Evolutionary conservation across 2,113 vertebrate species (phyloP), one percentile per base, ranked within the genome.

Genomic region (Alouatta palliata): DNA sequence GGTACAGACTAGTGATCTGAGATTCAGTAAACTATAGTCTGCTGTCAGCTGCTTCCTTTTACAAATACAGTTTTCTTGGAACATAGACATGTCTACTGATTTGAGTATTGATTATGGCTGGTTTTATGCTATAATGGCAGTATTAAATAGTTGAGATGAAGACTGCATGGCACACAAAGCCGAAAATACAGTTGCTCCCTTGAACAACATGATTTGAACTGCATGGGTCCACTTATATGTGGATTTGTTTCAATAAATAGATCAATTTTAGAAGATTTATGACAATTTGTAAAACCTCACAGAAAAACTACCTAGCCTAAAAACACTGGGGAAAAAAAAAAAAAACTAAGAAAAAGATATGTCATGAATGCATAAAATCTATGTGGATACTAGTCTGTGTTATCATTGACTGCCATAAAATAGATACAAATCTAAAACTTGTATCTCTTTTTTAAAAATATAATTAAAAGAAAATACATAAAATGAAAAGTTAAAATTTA

Each of bases 81-180:
- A 73, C 17, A 23, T 37, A 85, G 61, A 54, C 8, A 25, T 5
- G 6, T 43, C 37, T 14, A 37, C 40, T 61, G 32, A 52, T 90
- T 43, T 64, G 19, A 35, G 2, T 30, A 5, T 49, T 13, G 0
- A 32, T 13, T 3, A 2, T 54, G 64, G 13, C 35, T 64, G 3
- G 11, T 68, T 81, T 56, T 49, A 8, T 20, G 6, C 4, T 76
- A 2, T 58, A 2, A 27, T 58, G 32, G 66, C 47, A 47, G 3
- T 25, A 5, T 30, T 43, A 1, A 40, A 4, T 54, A 56, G 25
- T 40, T 86, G 37, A 80, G 35, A 56, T 32, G 58, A 56, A 88
- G 40, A 20, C 19, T 21, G 3, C 14, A 1, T 40, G 40, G 11
- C 20, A 40, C n/a, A 20, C n/a, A 81, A 49, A 64, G 21, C 71